A percentile compares a stretch with the other conserved stretches of the same genome.
phyloP scores from a whole-genome alignment of 2,888 invertebrate species.

The Drosophila nigricruria region DNA sequence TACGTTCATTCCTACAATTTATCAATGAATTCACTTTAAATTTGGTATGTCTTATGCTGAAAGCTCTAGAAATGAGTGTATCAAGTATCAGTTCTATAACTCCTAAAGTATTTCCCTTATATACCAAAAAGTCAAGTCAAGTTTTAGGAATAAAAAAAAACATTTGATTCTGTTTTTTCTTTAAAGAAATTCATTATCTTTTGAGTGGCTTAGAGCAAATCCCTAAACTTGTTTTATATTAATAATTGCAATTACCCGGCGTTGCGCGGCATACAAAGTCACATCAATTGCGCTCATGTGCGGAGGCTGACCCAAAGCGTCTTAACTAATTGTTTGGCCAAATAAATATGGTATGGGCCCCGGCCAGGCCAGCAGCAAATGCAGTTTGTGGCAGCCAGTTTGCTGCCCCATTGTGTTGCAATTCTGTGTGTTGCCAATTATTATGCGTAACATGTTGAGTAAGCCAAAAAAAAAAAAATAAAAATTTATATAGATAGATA shows the following conservation, averaged over 20 bases:
- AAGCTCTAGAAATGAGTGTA: not conserved
- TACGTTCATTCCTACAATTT: too few relatives aligned
- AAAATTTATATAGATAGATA: constrained; percentile 3
- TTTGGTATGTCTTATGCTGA: not conserved
- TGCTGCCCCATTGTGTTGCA: constrained; percentile 59
- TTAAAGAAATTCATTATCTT: too few relatives aligned
- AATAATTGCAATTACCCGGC: not conserved
- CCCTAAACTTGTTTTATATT: not conserved
- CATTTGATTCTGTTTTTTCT: too few relatives aligned
- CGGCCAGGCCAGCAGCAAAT: constrained; percentile 1
- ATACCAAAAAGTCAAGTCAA: not conserved
- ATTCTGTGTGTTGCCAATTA: constrained; percentile 63
- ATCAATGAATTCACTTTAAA: not conserved
- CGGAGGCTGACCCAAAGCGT: not conserved
- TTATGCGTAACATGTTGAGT: constrained; percentile 76
- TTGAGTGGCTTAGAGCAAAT: not conserved
- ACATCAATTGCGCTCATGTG: not conserved
- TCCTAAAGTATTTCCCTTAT: not conserved
- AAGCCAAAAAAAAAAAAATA: constrained; percentile 51
- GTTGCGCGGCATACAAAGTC: not conserved
- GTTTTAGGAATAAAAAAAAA: too few relatives aligned
- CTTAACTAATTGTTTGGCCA: constrained; percentile 4
- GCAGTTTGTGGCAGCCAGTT: constrained; percentile 13
- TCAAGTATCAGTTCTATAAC: not conserved
- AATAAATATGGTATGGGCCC: constrained; percentile 1